phyloP scores from a whole-genome alignment of 1,140 invertebrate genomes.

The Zelostemma sp. region DNA sequence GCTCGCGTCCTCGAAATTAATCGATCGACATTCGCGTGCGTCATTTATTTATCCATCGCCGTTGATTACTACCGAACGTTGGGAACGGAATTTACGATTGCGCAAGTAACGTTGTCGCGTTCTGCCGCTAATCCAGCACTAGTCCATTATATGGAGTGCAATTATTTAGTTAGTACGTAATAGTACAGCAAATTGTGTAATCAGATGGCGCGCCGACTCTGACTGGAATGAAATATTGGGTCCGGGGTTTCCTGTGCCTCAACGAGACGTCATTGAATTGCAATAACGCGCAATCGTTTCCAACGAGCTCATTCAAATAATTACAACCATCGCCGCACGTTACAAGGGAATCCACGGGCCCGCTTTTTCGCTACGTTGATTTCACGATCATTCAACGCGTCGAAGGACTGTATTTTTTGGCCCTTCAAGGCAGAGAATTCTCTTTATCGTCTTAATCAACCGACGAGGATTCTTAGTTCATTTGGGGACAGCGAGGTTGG shows the following conservation, averaged over 20 bases:
- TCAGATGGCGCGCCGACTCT: constrained; percentile 33
- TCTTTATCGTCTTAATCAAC: too few species aligned
- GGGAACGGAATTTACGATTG: constrained; percentile 30
- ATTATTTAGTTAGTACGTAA: constrained; percentile 50
- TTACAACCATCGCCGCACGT: too few species aligned
- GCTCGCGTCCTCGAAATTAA: constrained; percentile 6
- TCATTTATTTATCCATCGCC: constrained; percentile 10
- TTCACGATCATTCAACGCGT: too few species aligned
- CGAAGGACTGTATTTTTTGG: too few species aligned
- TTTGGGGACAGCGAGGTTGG: background rate
- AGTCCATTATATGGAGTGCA: constrained; percentile 45
- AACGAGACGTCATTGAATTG: constrained; percentile 29
- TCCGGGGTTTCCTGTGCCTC: constrained; percentile 15
- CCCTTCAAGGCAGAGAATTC: too few species aligned
- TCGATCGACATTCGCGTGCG: constrained; percentile 1
- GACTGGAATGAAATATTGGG: constrained; percentile 41
- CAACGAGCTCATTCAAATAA: constrained; percentile 17
- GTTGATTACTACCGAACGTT: constrained; percentile 23
- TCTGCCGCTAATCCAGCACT: constrained; percentile 8
- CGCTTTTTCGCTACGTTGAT: too few species aligned
- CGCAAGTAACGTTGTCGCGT: constrained; percentile 16
- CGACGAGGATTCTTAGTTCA: background rate
- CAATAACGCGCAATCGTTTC: constrained; percentile 39
- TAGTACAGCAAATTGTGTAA: constrained; percentile 43
- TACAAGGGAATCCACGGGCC: too few species aligned